Evolutionary conservation across 2,888 invertebrate genomes (phyloP), one percentile per base, ranked within the genome.

Genomic region (Idaea straminata): DNA sequence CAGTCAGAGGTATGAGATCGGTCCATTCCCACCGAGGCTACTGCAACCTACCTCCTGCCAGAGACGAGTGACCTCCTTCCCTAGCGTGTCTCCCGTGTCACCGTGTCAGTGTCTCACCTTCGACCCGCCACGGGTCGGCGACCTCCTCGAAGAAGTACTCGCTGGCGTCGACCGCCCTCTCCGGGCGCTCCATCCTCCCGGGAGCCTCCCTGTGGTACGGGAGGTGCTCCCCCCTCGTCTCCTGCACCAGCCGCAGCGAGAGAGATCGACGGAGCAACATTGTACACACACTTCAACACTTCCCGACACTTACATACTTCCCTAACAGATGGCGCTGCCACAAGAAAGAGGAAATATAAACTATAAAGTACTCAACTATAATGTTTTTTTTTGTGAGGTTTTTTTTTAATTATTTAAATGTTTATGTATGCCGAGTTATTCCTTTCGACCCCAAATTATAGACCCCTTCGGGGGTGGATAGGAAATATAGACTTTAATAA

Each of bases 131-230:
- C 15, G 94, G 93, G 75, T 94, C 93, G 66, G 92, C 88, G 71
- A 95, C 94, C 80, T 96, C 96, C 81, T 96, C 95, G 13, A 94
- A 91, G 79, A 96, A 96, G 89, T 96, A 96, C 76, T 95, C 95
- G 67, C 95, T 94, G 58, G 95, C 96, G 72, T 96, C 96, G 76
- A 94, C 94, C 0, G 96, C 96, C 10, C 94, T 87, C 73, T 96
- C 96, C 0, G 95, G 1, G 6, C 13, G 47, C 13, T 47, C 65
- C 3, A 77, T 83, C 15, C 69, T 65, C 64, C 64, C 71, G 16
- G 76, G 73, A 15, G 73, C 73, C 57, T 74, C 77, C 69, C 69
- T 65, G 59, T 70, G 2, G 58, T 16, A 5, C 35, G 35, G 5
- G 13, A 7, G 35, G 35, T 57, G 58, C n/a, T 62, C 16, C 61